Evolutionary conservation across 2,113 vertebrate species (phyloP).

Genomic region (Lontra canadensis): DNA sequence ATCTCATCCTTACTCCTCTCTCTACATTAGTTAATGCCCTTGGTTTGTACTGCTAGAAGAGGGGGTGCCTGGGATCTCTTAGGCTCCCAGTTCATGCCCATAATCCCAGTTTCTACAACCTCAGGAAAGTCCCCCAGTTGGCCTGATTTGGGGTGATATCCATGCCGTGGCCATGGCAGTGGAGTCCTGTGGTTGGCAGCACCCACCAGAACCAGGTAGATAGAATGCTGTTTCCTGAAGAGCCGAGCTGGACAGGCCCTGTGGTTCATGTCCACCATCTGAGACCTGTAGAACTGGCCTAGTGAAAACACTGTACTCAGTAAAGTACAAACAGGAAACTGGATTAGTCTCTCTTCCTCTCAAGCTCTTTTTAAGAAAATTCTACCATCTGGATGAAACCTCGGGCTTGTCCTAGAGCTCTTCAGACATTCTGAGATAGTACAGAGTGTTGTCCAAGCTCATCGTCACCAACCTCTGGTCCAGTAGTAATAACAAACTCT

Average conservation of each 20-base stretch:
- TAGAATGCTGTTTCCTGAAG: not conserved
- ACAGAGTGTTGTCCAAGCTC: not conserved
- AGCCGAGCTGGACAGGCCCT: not conserved
- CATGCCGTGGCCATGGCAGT: not conserved
- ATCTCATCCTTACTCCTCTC: not conserved
- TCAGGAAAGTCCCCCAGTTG: not conserved
- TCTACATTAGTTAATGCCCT: too few species aligned
- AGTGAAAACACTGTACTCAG: not conserved
- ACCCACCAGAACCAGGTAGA: not conserved
- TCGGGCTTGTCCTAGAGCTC: not conserved
- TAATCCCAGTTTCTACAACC: not conserved
- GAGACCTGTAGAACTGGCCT: rapidly evolving
- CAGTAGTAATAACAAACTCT: not conserved
- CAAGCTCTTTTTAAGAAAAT: not conserved
- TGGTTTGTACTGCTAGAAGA: not conserved
- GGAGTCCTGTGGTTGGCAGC: not conserved
- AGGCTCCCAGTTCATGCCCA: not conserved
- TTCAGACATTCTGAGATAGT: not conserved
- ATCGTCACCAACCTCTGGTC: not conserved
- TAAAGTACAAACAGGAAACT: not conserved
- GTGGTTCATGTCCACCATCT: too few species aligned
- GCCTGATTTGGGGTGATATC: too few species aligned
- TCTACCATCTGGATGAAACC: not conserved
- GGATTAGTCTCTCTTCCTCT: not conserved
- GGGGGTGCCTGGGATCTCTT: not conserved